Conservation (phyloP, 2,113 vertebrate species). For the Megaleporinus macrocephalus region DNA sequence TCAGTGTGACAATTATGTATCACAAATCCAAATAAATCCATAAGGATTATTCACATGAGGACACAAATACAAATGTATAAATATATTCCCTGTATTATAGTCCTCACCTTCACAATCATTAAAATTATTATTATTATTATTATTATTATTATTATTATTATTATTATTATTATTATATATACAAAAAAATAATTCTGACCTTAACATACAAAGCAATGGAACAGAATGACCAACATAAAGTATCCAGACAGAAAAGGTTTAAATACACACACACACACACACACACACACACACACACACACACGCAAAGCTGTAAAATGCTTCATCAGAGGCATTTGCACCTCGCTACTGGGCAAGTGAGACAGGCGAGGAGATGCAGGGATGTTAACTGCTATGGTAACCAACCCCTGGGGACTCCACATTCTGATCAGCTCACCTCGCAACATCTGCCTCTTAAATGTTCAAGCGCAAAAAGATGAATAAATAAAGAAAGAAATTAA, state of each 20-base stretch:
- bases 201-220: background rate
- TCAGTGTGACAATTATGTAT: background rate
- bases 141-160: background rate
- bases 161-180: too few relatives aligned
- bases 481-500: conserved; percentile 60
- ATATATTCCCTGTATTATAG: background rate
- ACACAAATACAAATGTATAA: background rate
- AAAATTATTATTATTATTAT: conserved; percentile 4
- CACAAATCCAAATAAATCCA: conserved; percentile 4
- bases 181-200: too few relatives aligned
- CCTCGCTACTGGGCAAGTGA: conserved; percentile 70
- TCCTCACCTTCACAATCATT: background rate
- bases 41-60: background rate
- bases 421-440: conserved; percentile 93
- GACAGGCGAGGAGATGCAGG: conserved; percentile 85
- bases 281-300: conserved; percentile 31
- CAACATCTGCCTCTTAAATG: conserved; percentile 69
- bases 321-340: conserved; percentile 73
- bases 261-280: background rate
- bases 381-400: conserved; percentile 91
- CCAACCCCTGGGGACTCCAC: conserved; percentile 91
- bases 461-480: conserved; percentile 57
- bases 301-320: conserved; percentile 39
- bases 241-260: conserved; percentile 21
- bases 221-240: background rate